Conservation (phyloP, 2,888 invertebrate species). For the Neoitamus cyanurus region DNA sequence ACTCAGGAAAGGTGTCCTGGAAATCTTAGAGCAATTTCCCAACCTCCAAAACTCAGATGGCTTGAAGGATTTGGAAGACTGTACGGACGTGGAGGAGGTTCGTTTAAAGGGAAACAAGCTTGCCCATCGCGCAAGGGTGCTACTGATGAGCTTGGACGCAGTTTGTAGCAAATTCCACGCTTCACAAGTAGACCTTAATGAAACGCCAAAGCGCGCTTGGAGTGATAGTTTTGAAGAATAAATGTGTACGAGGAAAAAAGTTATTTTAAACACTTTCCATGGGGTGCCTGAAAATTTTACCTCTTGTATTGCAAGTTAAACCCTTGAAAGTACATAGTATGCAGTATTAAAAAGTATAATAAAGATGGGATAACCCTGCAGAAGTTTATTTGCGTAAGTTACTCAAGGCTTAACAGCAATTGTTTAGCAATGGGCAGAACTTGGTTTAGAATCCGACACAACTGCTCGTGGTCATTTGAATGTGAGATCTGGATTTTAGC, state of each 20-base stretch:
- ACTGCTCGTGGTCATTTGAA: background rate
- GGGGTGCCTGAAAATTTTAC: too few species aligned
- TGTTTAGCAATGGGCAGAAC: background rate
- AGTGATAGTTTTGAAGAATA: background rate
- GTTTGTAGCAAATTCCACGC: background rate
- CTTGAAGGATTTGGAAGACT: background rate
- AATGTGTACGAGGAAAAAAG: background rate
- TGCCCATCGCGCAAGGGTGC: background rate
- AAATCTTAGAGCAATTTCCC: background rate
- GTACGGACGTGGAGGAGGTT: background rate
- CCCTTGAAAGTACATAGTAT: too few species aligned
- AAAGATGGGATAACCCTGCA: too few species aligned
- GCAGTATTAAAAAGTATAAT: too few species aligned
- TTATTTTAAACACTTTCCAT: background rate
- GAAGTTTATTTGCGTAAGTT: background rate
- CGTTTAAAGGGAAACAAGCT: background rate
- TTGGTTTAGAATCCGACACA: background rate
- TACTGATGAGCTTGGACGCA: background rate
- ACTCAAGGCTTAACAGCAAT: background rate
- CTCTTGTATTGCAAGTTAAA: too few species aligned
- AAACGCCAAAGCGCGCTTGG: background rate
- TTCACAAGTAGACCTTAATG: background rate
- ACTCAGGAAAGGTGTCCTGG: background rate
- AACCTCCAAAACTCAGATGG: background rate
- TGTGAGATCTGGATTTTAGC: background rate